Evolutionary conservation across 2,888 invertebrate species (phyloP), one percentile per base, ranked within the genome.

Genomic region (Tenthredo mesomela): DNA sequence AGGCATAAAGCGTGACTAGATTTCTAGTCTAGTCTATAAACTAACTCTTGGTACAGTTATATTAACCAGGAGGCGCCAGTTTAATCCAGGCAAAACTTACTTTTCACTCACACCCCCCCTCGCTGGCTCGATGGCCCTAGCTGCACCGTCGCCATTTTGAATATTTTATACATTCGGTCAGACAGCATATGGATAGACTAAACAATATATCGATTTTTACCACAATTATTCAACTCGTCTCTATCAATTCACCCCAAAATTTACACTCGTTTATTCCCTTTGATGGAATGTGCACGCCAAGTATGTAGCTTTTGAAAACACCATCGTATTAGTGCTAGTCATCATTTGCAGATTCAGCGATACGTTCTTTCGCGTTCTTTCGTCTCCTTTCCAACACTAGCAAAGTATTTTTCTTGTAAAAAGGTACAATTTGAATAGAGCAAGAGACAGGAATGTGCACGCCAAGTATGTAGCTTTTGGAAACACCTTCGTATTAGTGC

Each of bases 1-100:
- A 18, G 40, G 80, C 61, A 80, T 80, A 80, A 80, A 58, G 58
- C 80, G 80, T 80, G 80, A 80, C 80, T 80, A 61, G 80, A 80
- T 80, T 80, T 21, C 80, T 80, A 58, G 80, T 80, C 58, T 61
- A 61, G 58, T 80, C 80, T 50, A 61, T 61, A 61, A 80, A 80
- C 80, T 77, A 80, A 80, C 80, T 80, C 50, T 12, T 40, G 15
- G 80, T 80, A 80, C 61, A 80, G 58, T 80, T 80, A 58, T 80
- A 61, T 50, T 61, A 80, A 61, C 58, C 58, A 7, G 37, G 37
- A 61, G 21, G 50, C 25, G 40, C 21, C 40, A 61, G 80, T 61
- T 61, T 80, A 80, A 80, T 80, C 58, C 61, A 9, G 10, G 5
- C 58, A 40, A 61, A 80, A 80, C 50, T 80, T 80, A 80, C 80